These are phyloP conservation scores for Hofmannophila pseudospretella DNA, from an alignment of 2,888 invertebrate species.

Conservation along the genomic window DNA sequence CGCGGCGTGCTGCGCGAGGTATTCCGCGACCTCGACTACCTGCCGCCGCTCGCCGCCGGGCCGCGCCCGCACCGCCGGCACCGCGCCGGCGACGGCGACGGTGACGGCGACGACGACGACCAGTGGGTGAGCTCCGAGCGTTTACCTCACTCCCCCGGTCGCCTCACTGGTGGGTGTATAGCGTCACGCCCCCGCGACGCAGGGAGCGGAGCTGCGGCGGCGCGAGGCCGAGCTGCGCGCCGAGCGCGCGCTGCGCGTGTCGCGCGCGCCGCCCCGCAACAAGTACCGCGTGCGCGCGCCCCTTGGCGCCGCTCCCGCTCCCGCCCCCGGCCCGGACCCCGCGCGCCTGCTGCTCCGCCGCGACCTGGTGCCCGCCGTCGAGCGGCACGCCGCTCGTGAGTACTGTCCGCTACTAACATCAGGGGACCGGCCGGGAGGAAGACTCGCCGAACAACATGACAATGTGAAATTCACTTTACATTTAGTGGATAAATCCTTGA, in stretches of 20 bases:
- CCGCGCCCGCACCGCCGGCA: background rate
- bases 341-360: conserved; percentile 29
- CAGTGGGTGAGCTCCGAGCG: background rate
- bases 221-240: conserved; percentile 36
- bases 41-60: conserved; percentile 15
- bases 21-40: conserved; percentile 36
- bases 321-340: conserved; percentile 8
- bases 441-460: too few species aligned
- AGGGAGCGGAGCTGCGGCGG: conserved; percentile 21
- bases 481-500: too few species aligned
- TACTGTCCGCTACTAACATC: too few species aligned
- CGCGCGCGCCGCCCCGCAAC: conserved; percentile 34
- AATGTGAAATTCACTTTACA: too few species aligned
- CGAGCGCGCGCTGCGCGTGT: conserved; percentile 34
- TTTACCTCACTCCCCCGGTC: background rate
- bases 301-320: conserved; percentile 1
- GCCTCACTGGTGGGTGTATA: too few species aligned
- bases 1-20: conserved; percentile 44
- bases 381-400: conserved; percentile 31
- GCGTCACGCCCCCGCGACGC: too few species aligned
- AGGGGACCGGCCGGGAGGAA: too few species aligned
- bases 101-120: conserved; percentile 2
- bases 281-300: conserved; percentile 30
- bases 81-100: too few species aligned
- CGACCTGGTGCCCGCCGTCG: conserved; percentile 36